Base-by-base conservation (phyloP, 2,113 vertebrate genomes). In the Erinaceus europaeus region DNA sequence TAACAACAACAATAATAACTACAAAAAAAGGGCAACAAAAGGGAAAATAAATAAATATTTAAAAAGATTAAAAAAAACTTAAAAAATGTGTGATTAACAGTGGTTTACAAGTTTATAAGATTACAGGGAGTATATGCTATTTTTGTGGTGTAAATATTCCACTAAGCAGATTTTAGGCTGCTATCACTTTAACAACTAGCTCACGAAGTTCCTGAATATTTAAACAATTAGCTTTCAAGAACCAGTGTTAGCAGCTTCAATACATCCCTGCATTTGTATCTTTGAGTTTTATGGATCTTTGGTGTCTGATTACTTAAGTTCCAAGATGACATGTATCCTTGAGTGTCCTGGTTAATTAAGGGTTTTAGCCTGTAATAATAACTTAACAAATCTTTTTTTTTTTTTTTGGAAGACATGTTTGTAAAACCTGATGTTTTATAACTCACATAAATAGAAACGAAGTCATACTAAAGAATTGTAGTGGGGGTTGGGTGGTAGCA, bases 401-500 rank as follows among this genome's bases (percentile, higher is more conserved):
- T 29, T 34, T 34, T 1, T 14, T n/a, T 68, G 53, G 9, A 67
- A 84, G 67, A 69, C 10, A 15, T 40, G 46, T 25, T 29, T 73
- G 5, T 76, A 61, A 83, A 79, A 78, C 57, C 64, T 86, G 88
- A 40, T 73, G 38, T 44, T 61, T 71, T 52, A 27, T 4, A 46
- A 29, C 59, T 62, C 79, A 86, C 34, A 81, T 88, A 92, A 92
- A 89, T 80, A 84, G 83, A 88, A 92, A 32, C 67, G 52, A 73
- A 74, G 34, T 80, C 68, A 71, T 46, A 71, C 62, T 86, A 61
- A 84, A 90, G 84, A 91, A 76, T 81, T 44, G 81, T n/a, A n/a
- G n/a, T n/a, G n/a, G n/a, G n/a, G n/a, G n/a, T n/a, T n/a, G n/a
- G n/a, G n/a, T n/a, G n/a, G n/a, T n/a, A n/a, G n/a, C n/a, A n/a